Conservation (phyloP, 2,797 vertebrate species). For the Sitta carolinensis region DNA sequence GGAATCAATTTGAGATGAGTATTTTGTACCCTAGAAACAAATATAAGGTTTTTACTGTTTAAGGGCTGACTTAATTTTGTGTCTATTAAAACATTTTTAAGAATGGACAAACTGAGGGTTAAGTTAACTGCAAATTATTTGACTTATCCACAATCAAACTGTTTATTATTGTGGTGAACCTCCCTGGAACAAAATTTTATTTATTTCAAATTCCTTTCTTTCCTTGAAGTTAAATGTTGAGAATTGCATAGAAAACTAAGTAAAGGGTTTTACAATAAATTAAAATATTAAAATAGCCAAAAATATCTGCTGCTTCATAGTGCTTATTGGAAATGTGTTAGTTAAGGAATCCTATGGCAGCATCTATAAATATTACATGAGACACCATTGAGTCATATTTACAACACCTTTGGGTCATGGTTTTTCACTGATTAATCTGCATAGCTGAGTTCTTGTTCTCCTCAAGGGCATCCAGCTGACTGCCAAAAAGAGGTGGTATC, state of each 20-base stretch:
- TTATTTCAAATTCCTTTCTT: background rate
- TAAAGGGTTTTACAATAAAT: background rate
- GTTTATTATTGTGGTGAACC: background rate
- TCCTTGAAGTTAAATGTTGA: background rate
- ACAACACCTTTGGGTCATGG: background rate
- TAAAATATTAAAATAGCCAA: background rate
- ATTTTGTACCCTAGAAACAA: background rate
- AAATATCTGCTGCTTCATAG: background rate
- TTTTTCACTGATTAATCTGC: background rate
- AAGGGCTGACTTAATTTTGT: background rate
- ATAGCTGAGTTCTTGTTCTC: background rate
- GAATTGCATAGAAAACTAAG: background rate
- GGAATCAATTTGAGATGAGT: background rate
- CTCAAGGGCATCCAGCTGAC: background rate
- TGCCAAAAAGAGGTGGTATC: background rate
- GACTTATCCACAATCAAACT: background rate
- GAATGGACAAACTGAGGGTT: background rate
- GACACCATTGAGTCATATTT: background rate
- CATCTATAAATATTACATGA: background rate
- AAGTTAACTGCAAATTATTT: background rate
- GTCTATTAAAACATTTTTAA: background rate
- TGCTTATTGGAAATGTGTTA: background rate
- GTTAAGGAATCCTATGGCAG: background rate
- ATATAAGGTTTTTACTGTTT: background rate
- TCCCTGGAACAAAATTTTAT: background rate